Percentiles rank a stretch among this genome's conserved stretches.
Conservation (phyloP, 2,888 invertebrate species). For the Tenthredo livida region DNA sequence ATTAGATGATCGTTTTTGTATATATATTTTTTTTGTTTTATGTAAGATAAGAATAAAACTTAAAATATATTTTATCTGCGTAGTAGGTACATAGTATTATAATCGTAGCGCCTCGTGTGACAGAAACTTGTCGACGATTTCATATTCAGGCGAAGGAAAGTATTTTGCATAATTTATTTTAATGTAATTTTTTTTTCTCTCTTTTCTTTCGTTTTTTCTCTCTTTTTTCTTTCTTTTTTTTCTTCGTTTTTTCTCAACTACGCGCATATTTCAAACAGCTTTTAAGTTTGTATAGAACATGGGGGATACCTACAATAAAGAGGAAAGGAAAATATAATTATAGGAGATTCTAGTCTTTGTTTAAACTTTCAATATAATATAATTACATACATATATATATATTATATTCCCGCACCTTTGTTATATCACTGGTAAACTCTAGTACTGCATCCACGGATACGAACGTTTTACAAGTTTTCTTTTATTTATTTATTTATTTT, state of each 20-base stretch:
- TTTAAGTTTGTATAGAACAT: constrained; percentile 14
- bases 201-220: background rate
- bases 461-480: background rate
- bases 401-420: background rate
- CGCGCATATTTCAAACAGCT: constrained; percentile 37
- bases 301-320: background rate
- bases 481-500: too few relatives aligned
- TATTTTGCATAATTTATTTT: constrained; percentile 75
- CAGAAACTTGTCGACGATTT: constrained; percentile 66
- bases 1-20: background rate
- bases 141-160: constrained; percentile 72
- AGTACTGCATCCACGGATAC: background rate
- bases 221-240: background rate
- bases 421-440: background rate
- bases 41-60: background rate
- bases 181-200: constrained; percentile 67
- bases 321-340: background rate
- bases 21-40: too few relatives aligned
- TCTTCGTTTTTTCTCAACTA: background rate
- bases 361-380: constrained; percentile 25
- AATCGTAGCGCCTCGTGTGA: constrained; percentile 63
- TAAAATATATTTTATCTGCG: background rate
- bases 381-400: background rate
- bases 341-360: background rate
- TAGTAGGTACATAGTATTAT: background rate